Conservation (phyloP, 2,113 vertebrate species). For the Xyliphius kryptos region DNA sequence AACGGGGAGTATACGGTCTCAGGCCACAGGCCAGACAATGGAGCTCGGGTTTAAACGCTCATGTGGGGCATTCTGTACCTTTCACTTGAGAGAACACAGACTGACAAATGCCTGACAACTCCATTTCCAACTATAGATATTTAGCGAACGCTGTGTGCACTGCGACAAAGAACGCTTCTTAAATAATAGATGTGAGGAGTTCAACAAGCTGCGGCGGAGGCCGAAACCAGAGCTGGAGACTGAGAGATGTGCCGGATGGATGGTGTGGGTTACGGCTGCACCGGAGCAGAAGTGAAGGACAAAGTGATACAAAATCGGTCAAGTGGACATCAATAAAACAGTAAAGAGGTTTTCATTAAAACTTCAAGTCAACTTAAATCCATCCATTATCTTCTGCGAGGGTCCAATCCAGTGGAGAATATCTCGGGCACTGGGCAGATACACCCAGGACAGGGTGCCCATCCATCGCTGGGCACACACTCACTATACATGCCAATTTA, state of each 20-base stretch:
- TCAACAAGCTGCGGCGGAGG: slow-evolving; percentile 33
- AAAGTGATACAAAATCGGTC: slow-evolving; percentile 40
- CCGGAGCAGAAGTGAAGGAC: slow-evolving; percentile 45
- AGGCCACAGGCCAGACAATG: slow-evolving; percentile 25
- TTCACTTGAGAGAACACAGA: slow-evolving; percentile 7
- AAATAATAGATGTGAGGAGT: slow-evolving; percentile 55
- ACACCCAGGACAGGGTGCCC: too few relatives aligned
- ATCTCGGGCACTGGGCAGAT: too few relatives aligned
- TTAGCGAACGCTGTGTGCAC: slow-evolving; percentile 31
- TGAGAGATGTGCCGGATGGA: slow-evolving; percentile 49
- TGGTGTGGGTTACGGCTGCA: slow-evolving; percentile 49
- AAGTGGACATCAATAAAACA: background rate
- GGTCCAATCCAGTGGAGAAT: too few relatives aligned
- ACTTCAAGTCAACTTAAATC: too few relatives aligned
- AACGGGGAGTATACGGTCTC: slow-evolving; percentile 6
- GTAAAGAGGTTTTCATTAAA: too few relatives aligned
- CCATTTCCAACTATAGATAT: slow-evolving; percentile 27
- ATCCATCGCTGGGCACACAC: too few relatives aligned
- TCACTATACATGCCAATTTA: too few relatives aligned
- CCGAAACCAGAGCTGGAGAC: slow-evolving; percentile 16
- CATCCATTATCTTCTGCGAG: too few relatives aligned
- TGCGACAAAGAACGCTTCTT: slow-evolving; percentile 42
- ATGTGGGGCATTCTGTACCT: slow-evolving; percentile 7
- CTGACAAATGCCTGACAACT: slow-evolving; percentile 29
- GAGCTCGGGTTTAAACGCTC: slow-evolving; percentile 20